Evolutionary conservation across 2,113 vertebrate species (phyloP).

Genomic region (Oriolus oriolus): DNA sequence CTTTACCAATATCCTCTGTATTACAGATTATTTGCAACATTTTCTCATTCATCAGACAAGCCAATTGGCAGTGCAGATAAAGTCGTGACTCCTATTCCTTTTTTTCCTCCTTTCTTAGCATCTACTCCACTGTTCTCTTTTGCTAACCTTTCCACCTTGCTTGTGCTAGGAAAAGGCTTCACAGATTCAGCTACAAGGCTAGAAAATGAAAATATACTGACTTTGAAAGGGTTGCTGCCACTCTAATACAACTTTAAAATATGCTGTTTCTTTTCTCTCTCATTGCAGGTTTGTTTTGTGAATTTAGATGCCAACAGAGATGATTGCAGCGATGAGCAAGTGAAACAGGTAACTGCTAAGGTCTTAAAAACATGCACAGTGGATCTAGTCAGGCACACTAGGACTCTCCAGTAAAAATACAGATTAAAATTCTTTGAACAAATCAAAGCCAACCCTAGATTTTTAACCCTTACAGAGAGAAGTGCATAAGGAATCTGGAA

Average conservation of each 20-base stretch:
- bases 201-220: not conserved
- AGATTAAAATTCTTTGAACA: not conserved
- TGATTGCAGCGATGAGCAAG: constrained; percentile 71
- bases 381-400: not conserved
- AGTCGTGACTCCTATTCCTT: not conserved
- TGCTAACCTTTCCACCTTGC: not conserved
- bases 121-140: not conserved
- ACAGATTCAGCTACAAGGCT: not conserved
- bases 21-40: not conserved
- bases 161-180: not conserved
- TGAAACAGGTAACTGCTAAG: constrained; percentile 73
- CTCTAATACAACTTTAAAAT: not conserved
- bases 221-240: not conserved
- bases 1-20: not conserved
- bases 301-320: constrained; percentile 82
- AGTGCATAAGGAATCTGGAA: not conserved
- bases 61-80: not conserved
- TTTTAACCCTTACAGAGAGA: not conserved
- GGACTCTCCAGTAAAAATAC: not conserved
- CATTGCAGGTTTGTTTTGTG: constrained; percentile 90
- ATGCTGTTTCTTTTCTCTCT: not conserved
- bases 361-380: not conserved
- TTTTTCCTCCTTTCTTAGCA: not conserved
- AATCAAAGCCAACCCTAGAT: not conserved
- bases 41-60: not conserved